Evolutionary conservation across 2,797 vertebrate genomes (phyloP), one percentile per base, ranked within the genome.

Genomic region (Schizothorax lantsangensis): DNA sequence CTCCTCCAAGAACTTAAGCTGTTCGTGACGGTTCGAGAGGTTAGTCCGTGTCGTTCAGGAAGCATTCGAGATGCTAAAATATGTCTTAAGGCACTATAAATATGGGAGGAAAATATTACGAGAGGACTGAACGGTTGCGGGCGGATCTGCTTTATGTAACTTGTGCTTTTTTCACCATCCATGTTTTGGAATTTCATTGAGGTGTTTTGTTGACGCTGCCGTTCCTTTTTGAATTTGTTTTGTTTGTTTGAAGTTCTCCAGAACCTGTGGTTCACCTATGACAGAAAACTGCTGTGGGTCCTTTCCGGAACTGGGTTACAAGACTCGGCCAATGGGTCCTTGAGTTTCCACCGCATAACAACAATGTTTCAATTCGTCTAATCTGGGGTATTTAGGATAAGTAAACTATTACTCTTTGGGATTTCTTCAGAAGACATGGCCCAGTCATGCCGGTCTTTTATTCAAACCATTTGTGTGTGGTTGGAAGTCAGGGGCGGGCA

Each of bases 381-480:
- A 96, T 96, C 94, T 91, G 93, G 95, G 96, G 92, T 96, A 95
- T 96, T 96, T 95, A 94, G 94, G 95, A 96, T 96, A 96, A 97
- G 95, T 96, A 97, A 98, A 96, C 95, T 94, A 93, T 96, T 86
- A 88, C 94, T 97, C 94, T 93, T 95, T 93, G 80, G 94, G 89
- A 93, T 94, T 93, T 93, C 91, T 87, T 95, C 91, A 95, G 92
- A 91, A 89, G 92, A 92, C 95, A 93, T 96, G 95, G 96, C 95
- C 96, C 96, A 97, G 94, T 92, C 95, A 91, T 93, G 94, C 95
- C 95, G 96, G 93, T 90, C 92, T 97, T 91, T 98, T 95, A 97
- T 97, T 97, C 93, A 96, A 97, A 98, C 96, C 96, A 97, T 95
- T 97, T 96, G 96, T 94, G 93, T 94, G 94, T 89, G 94, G 94